Evolutionary conservation across 1,140 invertebrate genomes (phyloP), one percentile per base, ranked within the genome.

Genomic region (Pseudomyrmex pallidus): DNA sequence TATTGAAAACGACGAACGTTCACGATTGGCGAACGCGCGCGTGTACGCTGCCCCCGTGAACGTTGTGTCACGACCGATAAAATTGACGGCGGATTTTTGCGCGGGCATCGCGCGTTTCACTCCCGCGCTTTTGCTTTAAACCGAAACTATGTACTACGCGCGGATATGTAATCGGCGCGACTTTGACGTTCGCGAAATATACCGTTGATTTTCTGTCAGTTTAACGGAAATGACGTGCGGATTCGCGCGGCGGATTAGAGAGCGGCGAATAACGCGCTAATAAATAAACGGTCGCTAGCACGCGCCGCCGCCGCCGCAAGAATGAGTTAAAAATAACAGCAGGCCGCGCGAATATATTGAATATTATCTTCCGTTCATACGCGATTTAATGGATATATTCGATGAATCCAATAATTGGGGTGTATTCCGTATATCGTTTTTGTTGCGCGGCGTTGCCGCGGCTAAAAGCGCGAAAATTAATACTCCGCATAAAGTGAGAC

Each of bases 71-170:
- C 54, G 48, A 72, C 66, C 73, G 82, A 83, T 83, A 83, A 35
- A 35, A 83, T 83, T 83, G 82, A 83, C 54, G 54, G 73, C 44
- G 82, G 62, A 57, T 83, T 66, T 83, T 66, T 50, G 35, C 15
- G 35, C 50, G 64, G 20, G 9, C 56, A n/a, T 63, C 50, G 52
- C 46, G 44, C 54, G 44, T 70, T 80, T 72, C 76, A 54, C 35
- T 35, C 20, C 54, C 54, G 35, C 44, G 76, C 76, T 70, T 80
- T 80, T 63, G 74, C 25, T 25, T 10, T 35, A 72, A 68, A 66
- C 20, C 46, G 76, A 80, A 80, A 80, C 76, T 48, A 70, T 35
- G 7, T 25, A 2, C 25, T 25, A 2, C 25, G 56, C 54, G 35
- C 76, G 44, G 44, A 35, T 35, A 7, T 35, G 35, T 80, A 80